phyloP scores from a whole-genome alignment of 35 echinoderm and acorn worm genomes.

The Chiridota heheva region DNA sequence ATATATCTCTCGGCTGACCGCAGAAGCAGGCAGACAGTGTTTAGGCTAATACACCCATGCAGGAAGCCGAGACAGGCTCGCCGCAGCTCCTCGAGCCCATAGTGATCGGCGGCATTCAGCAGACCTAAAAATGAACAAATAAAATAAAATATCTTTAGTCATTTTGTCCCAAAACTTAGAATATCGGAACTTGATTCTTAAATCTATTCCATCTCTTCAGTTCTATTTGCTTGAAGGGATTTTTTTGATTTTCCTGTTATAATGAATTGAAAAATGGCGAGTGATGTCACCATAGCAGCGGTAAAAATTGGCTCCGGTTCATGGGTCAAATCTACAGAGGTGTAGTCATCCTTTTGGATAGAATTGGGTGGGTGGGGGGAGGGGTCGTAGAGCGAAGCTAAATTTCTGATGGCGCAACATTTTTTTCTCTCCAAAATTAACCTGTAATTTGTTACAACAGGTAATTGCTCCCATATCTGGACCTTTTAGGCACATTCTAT shows the following conservation, averaged over 20 bases:
- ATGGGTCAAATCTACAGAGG: too few species aligned
- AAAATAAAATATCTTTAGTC: background rate
- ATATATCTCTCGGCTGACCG: slow-evolving; percentile 96
- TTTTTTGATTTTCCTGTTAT: background rate
- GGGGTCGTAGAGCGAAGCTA: too few species aligned
- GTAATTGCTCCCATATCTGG: too few species aligned
- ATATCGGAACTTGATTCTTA: background rate
- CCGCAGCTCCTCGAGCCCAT: slow-evolving; percentile 91
- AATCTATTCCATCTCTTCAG: background rate
- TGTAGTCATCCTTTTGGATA: too few species aligned
- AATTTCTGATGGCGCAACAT: too few species aligned
- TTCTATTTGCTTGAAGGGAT: background rate
- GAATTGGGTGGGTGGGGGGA: too few species aligned
- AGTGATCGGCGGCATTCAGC: slow-evolving; percentile 94
- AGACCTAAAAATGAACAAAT: slow-evolving; percentile 64
- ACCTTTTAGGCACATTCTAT: too few species aligned
- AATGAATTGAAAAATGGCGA: too few species aligned
- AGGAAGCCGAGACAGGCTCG: slow-evolving; percentile 82
- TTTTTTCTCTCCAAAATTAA: too few species aligned
- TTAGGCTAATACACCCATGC: slow-evolving; percentile 78
- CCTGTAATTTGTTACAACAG: too few species aligned
- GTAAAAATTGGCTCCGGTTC: too few species aligned
- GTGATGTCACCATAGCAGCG: too few species aligned
- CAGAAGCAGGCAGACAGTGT: slow-evolving; percentile 84
- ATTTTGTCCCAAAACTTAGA: background rate